phyloP scores from a whole-genome alignment of 1,140 invertebrate species.

The Drosophila ficusphila region DNA sequence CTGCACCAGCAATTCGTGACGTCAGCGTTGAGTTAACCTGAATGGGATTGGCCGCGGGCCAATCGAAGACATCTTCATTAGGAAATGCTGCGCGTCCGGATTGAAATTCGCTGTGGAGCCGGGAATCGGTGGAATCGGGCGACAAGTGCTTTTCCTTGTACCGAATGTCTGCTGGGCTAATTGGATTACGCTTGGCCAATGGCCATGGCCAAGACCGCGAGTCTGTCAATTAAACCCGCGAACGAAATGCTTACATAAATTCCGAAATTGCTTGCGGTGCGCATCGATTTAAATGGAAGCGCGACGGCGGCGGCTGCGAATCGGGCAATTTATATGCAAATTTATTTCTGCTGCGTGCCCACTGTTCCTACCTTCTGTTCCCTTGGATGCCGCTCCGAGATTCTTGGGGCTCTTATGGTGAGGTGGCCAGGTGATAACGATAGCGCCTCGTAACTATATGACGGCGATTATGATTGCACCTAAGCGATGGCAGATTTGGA shows the following conservation, averaged over 20 bases:
- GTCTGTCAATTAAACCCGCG: conserved; percentile 78
- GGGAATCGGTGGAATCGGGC: too few species aligned
- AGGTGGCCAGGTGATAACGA: conserved; percentile 69
- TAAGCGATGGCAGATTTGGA: conserved; percentile 50
- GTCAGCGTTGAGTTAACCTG: conserved; percentile 42
- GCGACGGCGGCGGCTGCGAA: conserved; percentile 10
- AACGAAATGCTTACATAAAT: conserved; percentile 82
- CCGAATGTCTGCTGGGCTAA: conserved; percentile 75
- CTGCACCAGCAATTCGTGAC: conserved; percentile 25
- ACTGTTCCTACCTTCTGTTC: too few species aligned
- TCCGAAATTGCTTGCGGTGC: conserved; percentile 80
- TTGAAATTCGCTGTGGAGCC: conserved; percentile 2
- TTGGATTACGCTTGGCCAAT: conserved; percentile 59
- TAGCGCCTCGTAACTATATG: conserved; percentile 66
- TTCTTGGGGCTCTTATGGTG: conserved; percentile 10
- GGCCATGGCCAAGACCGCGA: conserved; percentile 25
- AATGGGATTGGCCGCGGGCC: conserved; percentile 38
- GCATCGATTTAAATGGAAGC: conserved; percentile 78
- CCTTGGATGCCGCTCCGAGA: not conserved
- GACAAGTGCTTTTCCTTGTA: conserved; percentile 82
- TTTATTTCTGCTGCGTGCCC: conserved; percentile 61
- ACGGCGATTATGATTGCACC: conserved; percentile 78
- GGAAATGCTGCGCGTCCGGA: conserved; percentile 39
- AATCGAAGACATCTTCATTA: conserved; percentile 76
- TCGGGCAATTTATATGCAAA: conserved; percentile 74